phyloP scores from a whole-genome alignment of 1,140 invertebrate species.

The Caenorhabditis tropicalis region DNA sequence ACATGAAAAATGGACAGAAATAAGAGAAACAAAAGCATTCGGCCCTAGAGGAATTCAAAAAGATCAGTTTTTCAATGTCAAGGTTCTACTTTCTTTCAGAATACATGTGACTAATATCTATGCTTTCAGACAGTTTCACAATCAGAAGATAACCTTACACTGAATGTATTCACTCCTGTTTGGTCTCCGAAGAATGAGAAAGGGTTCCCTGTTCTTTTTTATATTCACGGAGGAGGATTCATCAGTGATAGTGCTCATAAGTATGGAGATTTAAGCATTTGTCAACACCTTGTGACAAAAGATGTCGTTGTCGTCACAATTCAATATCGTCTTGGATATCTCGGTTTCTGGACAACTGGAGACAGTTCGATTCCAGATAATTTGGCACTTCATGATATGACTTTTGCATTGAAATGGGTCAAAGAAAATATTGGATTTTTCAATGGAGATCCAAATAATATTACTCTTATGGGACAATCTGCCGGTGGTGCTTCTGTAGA shows the following conservation, averaged over 20 bases:
- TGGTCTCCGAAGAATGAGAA: slow-evolving; percentile 52
- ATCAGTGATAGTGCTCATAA: slow-evolving; percentile 74
- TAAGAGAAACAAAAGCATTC: slow-evolving; percentile 41
- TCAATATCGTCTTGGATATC: slow-evolving; percentile 59
- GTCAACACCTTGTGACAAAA: slow-evolving; percentile 57
- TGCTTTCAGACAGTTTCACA: not conserved
- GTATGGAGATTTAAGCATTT: slow-evolving; percentile 51
- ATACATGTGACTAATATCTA: not conserved
- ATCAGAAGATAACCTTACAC: slow-evolving; percentile 90
- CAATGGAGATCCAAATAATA: slow-evolving; percentile 76
- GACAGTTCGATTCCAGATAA: slow-evolving; percentile 71
- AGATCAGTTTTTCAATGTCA: slow-evolving; percentile 4
- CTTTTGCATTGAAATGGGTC: slow-evolving; percentile 71
- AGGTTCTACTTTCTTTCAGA: not conserved
- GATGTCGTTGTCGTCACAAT: slow-evolving; percentile 58
- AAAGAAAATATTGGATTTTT: slow-evolving; percentile 74
- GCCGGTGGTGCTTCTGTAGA: slow-evolving; percentile 61
- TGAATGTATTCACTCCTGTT: slow-evolving; percentile 84
- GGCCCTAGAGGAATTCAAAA: slow-evolving; percentile 48
- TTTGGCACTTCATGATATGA: slow-evolving; percentile 71
- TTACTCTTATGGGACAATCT: slow-evolving; percentile 68
- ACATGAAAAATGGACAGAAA: slow-evolving; percentile 49
- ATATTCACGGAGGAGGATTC: slow-evolving; percentile 94
- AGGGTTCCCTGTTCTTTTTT: slow-evolving; percentile 84
- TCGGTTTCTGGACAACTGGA: slow-evolving; percentile 67